Percentiles rank a stretch among this genome's conserved stretches.
These are phyloP conservation scores for Melanotaenia parkinsoni DNA, from an alignment of 2,797 vertebrate genomes.

Conservation along the genomic window DNA sequence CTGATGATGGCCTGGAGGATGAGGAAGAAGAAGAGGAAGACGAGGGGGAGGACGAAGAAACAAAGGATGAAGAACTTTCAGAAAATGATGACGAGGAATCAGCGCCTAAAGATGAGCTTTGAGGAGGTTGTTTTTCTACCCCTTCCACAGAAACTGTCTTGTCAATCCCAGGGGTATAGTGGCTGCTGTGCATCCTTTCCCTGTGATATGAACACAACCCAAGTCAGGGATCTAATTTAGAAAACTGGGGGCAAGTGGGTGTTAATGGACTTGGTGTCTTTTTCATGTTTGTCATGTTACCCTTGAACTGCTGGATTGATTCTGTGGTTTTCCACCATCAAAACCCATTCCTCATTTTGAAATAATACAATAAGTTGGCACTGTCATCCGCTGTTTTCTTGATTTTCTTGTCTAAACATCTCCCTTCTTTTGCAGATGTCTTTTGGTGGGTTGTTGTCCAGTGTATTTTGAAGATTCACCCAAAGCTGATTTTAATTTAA, in stretches of 20 bases:
- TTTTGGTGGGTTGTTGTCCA: constrained; percentile 6
- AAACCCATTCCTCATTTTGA: constrained; percentile 52
- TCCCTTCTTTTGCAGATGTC: constrained; percentile 26
- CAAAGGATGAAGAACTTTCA: constrained; percentile 54
- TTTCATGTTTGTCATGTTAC: constrained; percentile 55
- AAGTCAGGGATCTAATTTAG: constrained; percentile 51
- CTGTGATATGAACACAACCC: constrained; percentile 66
- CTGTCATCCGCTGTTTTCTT: constrained; percentile 37
- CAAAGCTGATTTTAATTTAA: constrained; percentile 10
- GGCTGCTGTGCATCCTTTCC: constrained; percentile 83
- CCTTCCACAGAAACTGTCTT: constrained; percentile 63
- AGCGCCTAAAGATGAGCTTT: constrained; percentile 82
- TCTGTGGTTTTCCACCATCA: constrained; percentile 31
- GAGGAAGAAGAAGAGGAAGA: constrained; percentile 5
- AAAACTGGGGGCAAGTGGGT: constrained; percentile 39
- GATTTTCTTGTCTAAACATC: constrained; percentile 1
- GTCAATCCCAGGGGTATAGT: constrained; percentile 70
- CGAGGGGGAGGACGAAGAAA: constrained; percentile 47
- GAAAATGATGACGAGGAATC: constrained; percentile 67
- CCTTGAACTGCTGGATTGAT: constrained; percentile 54
- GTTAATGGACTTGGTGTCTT: constrained; percentile 50
- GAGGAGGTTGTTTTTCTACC: constrained; percentile 49
- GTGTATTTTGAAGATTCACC: constrained; percentile 19
- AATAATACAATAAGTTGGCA: constrained; percentile 29
- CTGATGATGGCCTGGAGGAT: constrained; percentile 10